Evolutionary conservation across 2,113 vertebrate species (phyloP).

Genomic region (Azemiops feae): DNA sequence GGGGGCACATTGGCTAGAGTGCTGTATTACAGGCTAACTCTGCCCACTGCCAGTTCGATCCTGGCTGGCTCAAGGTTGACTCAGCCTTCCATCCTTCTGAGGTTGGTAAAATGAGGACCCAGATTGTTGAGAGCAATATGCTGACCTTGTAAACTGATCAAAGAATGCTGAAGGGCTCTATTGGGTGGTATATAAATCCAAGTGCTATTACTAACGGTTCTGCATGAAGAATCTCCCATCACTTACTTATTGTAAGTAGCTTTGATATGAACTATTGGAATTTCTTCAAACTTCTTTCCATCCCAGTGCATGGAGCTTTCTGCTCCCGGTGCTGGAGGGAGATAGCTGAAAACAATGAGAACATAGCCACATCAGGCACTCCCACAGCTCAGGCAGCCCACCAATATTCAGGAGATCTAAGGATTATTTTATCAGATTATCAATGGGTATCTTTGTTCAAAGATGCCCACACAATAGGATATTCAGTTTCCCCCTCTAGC

Average conservation of each 20-base stretch:
- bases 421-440: neutral
- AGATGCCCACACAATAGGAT: neutral
- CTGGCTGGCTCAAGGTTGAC: neutral
- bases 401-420: neutral
- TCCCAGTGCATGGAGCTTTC: constrained; percentile 81
- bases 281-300: constrained; percentile 85
- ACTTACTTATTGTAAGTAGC: constrained; percentile 97
- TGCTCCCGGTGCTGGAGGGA: constrained; percentile 78
- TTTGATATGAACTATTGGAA: constrained; percentile 88
- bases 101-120: neutral
- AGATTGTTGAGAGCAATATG: neutral
- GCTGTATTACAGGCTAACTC: neutral
- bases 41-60: neutral
- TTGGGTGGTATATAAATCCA: neutral
- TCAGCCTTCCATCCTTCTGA: neutral
- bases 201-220: neutral
- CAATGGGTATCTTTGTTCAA: neutral
- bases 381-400: neutral
- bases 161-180: neutral
- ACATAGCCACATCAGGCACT: fast-evolving
- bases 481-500: neutral
- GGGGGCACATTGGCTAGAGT: neutral
- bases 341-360: constrained; percentile 67
- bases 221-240: neutral
- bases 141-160: neutral